Evolutionary conservation across 1,140 invertebrate genomes (phyloP), one percentile per base, ranked within the genome.

Genomic region (Macrostomum lignano): DNA sequence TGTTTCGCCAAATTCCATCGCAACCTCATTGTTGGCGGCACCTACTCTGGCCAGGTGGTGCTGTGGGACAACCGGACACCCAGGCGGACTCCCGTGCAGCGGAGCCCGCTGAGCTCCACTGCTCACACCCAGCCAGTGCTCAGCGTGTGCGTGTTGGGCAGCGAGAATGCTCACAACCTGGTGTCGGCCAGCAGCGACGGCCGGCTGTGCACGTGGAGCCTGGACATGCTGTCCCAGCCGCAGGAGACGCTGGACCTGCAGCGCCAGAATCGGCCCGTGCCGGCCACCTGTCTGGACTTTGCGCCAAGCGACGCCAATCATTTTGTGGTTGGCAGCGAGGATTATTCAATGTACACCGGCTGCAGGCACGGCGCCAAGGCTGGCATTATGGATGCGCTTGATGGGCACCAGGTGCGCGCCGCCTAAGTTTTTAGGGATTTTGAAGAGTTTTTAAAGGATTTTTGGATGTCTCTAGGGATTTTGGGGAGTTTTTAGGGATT

Each of bases 31-130:
- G 62, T 96, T 29, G 86, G 86, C 35, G 86, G 86, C 22, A 94
- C 84, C 10, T 96, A 96, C 60, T 93, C 84, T 4, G 88, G 88
- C 3, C 86, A 94, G 59, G 82, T 98, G 41, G 86, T 94, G 2
- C 58, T 98, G 13, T 98, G 88, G 86, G 88, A 96, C 61, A 94
- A 91, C 49, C 65, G 88, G 41, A n/a, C n/a, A n/a, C n/a, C n/a
- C n/a, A n/a, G n/a, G n/a, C n/a, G 81, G 38, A 93, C 82, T 1
- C 88, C 88, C 1, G 73, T 94, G 34, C 84, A 93, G 51, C 66
- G 84, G 11, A 91, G 79, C 17, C 82, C 84, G 0, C 60, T 94
- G 1, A 86, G 79, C 6, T 77, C 82, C 2, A 65, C 70, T 6
- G 79, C 82, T 9, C 84, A 94, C 53, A 93, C 84, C 15, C 82